Base-by-base conservation (phyloP, 64 coral and sea anemone genomes). In the Platygyra sinensis region DNA sequence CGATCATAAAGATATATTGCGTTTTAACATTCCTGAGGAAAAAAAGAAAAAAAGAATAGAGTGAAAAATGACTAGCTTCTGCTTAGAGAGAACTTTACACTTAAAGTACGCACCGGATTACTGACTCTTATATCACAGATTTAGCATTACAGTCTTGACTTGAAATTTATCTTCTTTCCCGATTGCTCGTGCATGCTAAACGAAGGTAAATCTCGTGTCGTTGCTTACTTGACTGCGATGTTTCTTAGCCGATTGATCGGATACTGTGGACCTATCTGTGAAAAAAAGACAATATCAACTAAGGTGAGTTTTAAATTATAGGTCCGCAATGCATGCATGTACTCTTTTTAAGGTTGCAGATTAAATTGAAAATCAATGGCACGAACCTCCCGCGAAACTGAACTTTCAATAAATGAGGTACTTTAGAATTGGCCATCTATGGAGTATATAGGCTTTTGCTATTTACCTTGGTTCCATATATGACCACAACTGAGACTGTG, bases 401-500 rank as follows among this genome's bases (percentile, higher is more conserved):
- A 65, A 4, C 0, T 18, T 27, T n/a, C 25, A 69, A 69, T 69
- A 2, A 69, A 69, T 6, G 6, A 22, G 22, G n/a, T 9, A n/a
- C 10, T 25, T 10, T 69, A n/a, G 65, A 25, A 69, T 4, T 24
- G 9, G n/a, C 8, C 10, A 4, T 10, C 29, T 22, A 9, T n/a
- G 22, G 22, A 22, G 22, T 27, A 24, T n/a, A 8, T 27, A 69
- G 18, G 52, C 55, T 4, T 29, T 46, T 33, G 19, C 46, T 10
- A 85, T 31, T 69, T 71, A 85, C 81, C 81, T 85, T 22, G 13
- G 50, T 72, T 50, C 81, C 81, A 71, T 85, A 85, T 49, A 72
- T 85, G 8, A 85, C 63, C 6, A 71, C n/a, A 14, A 85, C 62
- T 28, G 81, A 85, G 0, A 85, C 5, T 0, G 62, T 71, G 39